These are phyloP conservation scores for Meloe dianella DNA, from an alignment of 2,888 invertebrate genomes.

Conservation along the genomic window DNA sequence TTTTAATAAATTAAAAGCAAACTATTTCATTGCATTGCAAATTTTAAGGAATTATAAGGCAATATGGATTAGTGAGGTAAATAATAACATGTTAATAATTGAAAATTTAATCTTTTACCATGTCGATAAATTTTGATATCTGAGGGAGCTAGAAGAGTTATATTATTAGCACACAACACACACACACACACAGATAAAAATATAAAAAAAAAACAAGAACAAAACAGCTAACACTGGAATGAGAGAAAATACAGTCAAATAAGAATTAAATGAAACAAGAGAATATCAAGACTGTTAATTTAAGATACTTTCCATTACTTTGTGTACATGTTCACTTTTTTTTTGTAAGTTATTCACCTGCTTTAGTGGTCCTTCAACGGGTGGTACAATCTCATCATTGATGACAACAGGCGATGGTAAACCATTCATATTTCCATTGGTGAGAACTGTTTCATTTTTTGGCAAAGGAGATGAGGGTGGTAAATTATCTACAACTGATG, in stretches of 20 bases:
- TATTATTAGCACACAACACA: too few relatives aligned
- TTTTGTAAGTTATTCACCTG: conserved; percentile 56
- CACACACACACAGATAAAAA: background rate
- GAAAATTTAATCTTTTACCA: conserved; percentile 23
- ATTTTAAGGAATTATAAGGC: background rate
- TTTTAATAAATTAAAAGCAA: conserved; percentile 10
- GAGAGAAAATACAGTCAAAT: conserved; percentile 14
- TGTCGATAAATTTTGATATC: background rate
- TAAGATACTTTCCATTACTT: conserved; percentile 44
- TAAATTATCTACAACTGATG: conserved; percentile 37
- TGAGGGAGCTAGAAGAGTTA: background rate
- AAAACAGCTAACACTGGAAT: background rate
- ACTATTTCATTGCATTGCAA: background rate
- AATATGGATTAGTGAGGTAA: conserved; percentile 28
- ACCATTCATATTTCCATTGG: conserved; percentile 57
- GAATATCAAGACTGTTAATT: conserved; percentile 45
- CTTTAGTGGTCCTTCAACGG: conserved; percentile 65
- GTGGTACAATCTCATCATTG: conserved; percentile 61
- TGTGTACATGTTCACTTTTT: conserved; percentile 55
- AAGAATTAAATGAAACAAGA: conserved; percentile 24
- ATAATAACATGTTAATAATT: conserved; percentile 41
- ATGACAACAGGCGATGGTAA: conserved; percentile 54
- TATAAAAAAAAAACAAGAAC: background rate
- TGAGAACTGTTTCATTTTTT: conserved; percentile 46
- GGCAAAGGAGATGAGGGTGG: conserved; percentile 30